Evolutionary conservation across 2,888 invertebrate species (phyloP).

Genomic region (Flabesymbios commensalis): DNA sequence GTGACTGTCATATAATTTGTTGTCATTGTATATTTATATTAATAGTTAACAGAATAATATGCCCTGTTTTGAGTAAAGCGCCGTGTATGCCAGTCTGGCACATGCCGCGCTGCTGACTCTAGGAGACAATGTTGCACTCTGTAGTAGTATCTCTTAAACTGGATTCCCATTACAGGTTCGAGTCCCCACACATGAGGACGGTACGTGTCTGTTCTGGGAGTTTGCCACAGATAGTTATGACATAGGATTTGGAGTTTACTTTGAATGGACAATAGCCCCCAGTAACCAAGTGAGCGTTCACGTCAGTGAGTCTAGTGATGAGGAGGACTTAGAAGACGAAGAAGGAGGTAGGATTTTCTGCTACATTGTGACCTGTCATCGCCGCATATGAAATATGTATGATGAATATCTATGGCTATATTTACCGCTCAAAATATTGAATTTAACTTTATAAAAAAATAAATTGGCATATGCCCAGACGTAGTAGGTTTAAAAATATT

Average conservation of each 20-base stretch:
- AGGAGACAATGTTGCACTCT: no score
- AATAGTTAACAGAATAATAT: no score
- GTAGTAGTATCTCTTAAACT: no score
- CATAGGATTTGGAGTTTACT: slow-evolving; percentile 92
- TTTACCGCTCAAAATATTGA: no score
- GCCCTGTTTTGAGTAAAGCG: no score
- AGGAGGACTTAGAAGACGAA: slow-evolving; percentile 71
- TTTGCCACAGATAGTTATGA: slow-evolving; percentile 98
- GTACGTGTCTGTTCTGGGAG: slow-evolving; percentile 96
- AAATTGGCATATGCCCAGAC: no score
- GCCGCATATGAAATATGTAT: not conserved
- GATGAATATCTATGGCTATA: not conserved
- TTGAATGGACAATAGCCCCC: slow-evolving; percentile 85
- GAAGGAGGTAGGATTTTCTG: slow-evolving; percentile 70
- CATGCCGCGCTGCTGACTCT: no score
- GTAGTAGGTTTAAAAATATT: no score
- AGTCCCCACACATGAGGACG: slow-evolving; percentile 94
- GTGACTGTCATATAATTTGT: no score
- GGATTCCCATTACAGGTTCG: slow-evolving; percentile 68
- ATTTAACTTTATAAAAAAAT: no score
- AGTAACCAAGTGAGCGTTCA: slow-evolving; percentile 92
- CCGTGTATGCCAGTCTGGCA: no score
- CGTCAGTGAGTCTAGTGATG: slow-evolving; percentile 93
- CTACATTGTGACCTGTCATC: not conserved
- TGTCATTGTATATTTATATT: no score